Evolutionary conservation across 2,888 invertebrate species (phyloP).

Genomic region (Endomychus coccineus): DNA sequence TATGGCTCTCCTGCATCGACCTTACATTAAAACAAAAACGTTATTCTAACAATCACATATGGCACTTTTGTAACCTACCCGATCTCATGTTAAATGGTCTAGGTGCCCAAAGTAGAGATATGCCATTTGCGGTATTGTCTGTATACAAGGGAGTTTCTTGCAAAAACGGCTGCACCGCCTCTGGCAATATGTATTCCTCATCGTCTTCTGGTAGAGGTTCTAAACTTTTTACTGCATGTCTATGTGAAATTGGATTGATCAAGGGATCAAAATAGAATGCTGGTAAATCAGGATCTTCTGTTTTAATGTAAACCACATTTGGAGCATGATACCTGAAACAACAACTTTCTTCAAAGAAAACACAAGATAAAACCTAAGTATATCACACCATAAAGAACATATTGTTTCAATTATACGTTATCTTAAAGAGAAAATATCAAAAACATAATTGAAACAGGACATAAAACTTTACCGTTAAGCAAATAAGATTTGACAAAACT

Average conservation of each 20-base stretch:
- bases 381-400: too few relatives aligned
- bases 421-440: too few relatives aligned
- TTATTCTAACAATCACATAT: too few relatives aligned
- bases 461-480: too few relatives aligned
- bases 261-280: conserved; percentile 99
- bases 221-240: conserved; percentile 71
- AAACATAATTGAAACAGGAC: too few relatives aligned
- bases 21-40: too few relatives aligned
- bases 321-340: conserved; percentile 93
- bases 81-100: conserved; percentile 96
- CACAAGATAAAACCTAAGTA: too few relatives aligned
- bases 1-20: conserved; percentile 85
- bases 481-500: too few relatives aligned
- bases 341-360: too few relatives aligned
- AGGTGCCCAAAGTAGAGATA: conserved; percentile 94
- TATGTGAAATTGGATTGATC: conserved; percentile 97
- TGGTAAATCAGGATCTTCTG: conserved; percentile 98
- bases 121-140: conserved; percentile 98
- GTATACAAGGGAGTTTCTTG: conserved; percentile 94
- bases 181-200: conserved; percentile 87
- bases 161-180: conserved; percentile 85
- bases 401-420: too few relatives aligned
- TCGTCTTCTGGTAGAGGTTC: conserved; percentile 91
- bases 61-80: too few relatives aligned
- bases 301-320: conserved; percentile 98